Evolutionary conservation across 2,888 invertebrate species (phyloP), one percentile per base, ranked within the genome.

Genomic region (Campaea margaritaria): DNA sequence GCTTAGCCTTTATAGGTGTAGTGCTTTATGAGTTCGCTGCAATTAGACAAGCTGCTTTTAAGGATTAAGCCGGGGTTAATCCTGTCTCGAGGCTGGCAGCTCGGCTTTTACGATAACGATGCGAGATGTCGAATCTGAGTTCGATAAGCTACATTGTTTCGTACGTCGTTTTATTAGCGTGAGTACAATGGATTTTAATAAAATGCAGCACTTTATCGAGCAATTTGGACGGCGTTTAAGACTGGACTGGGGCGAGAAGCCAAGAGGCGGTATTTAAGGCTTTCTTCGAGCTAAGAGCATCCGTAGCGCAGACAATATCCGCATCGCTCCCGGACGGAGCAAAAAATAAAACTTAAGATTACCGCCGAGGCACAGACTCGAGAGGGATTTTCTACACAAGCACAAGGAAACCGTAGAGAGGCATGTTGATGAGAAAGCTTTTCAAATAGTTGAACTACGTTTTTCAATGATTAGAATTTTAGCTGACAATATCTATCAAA

Each of bases 1-100:
- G 89, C 90, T 91, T 90, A 90, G 85, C 83, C 82, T 91, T 90
- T 91, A 91, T 89, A 89, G 88, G 87, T 86, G 86, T 89, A 87
- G 86, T 89, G 85, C 83, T 87, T 87, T 86, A 85, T 85, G 85
- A 85, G 86, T 83, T 79, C 81, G 76, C 72, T 88, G 86, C 90
- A 90, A 91, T 91, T 90, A 89, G 86, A 87, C 81, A 80, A 83
- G 85, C 82, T 79, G 83, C 87, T 89, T 88, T 89, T 88, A 85
- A 83, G 87, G 89, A 88, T 88, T 89, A 90, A 75, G 75, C 67
- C 68, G 16, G 69, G 74, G 67, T 77, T 85, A 79, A 82, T 80
- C 77, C 61, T 67, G 72, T 71, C 76, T 75, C 72, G 69, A 63
- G 79, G 81, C 57, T 67, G 71, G 68, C 76, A 78, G 70, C 41